These are phyloP conservation scores for Syngnathus floridae DNA, from an alignment of 2,113 vertebrate genomes.

Conservation along the genomic window DNA sequence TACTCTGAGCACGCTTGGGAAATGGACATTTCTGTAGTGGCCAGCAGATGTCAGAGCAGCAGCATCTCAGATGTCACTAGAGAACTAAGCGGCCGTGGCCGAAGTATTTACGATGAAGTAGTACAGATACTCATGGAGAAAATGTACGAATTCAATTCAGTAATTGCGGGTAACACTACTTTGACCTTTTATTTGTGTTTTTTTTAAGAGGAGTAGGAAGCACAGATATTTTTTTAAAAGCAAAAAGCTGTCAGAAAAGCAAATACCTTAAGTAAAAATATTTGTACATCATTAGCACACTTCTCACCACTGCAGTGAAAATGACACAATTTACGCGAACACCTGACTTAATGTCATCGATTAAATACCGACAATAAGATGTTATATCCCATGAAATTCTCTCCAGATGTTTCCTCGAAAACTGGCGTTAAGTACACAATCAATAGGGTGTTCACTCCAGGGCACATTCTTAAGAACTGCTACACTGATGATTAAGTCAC, in stretches of 20 bases:
- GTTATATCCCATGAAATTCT: conserved; percentile 18
- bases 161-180: too few species aligned
- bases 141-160: not conserved
- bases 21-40: not conserved
- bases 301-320: not conserved
- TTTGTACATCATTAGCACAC: too few species aligned
- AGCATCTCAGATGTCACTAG: conserved; percentile 4
- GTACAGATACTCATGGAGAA: not conserved
- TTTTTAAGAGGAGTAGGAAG: too few species aligned
- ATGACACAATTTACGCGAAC: conserved; percentile 10
- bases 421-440: not conserved
- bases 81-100: too few species aligned
- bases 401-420: not conserved
- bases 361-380: conserved; percentile 7
- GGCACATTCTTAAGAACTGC: not conserved
- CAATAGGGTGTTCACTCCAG: not conserved
- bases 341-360: conserved; percentile 10
- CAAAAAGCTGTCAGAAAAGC: too few species aligned
- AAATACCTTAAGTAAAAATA: too few species aligned
- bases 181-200: too few species aligned
- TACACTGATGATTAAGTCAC: not conserved
- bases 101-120: not conserved
- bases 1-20: not conserved
- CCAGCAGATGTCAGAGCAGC: conserved; percentile 48
- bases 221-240: too few species aligned